A percentile compares a stretch with the other conserved stretches of the same genome.
Evolutionary conservation across 2,797 vertebrate genomes (phyloP).

Genomic region (Fundulus diaphanus): DNA sequence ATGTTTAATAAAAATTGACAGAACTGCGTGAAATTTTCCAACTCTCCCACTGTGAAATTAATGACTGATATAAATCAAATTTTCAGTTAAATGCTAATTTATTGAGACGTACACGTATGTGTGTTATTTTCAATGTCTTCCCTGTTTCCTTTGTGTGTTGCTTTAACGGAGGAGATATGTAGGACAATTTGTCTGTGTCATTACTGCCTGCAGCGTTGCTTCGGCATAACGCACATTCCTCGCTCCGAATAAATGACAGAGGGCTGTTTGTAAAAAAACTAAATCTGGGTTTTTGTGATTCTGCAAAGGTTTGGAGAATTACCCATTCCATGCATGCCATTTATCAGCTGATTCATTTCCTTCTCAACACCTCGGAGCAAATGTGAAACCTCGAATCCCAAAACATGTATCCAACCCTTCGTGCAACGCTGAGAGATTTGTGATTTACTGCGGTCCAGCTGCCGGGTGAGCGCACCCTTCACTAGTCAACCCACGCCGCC

Average conservation of each 20-base stretch:
- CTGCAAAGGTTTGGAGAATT: slow-evolving; percentile 9
- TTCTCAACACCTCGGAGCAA: slow-evolving; percentile 33
- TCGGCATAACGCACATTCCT: neutral
- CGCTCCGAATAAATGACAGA: neutral
- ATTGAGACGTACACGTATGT: neutral
- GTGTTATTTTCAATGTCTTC: neutral
- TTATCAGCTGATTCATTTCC: slow-evolving; percentile 43
- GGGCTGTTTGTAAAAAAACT: neutral
- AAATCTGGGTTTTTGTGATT: neutral
- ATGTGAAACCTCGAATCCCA: slow-evolving; percentile 30
- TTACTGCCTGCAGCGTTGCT: neutral
- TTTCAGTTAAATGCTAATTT: neutral
- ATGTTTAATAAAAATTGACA: no score
- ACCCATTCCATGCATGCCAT: slow-evolving; percentile 3
- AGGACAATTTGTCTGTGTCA: neutral
- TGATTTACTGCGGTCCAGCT: slow-evolving; percentile 61
- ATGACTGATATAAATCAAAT: neutral
- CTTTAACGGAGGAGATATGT: neutral
- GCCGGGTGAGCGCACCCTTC: slow-evolving; percentile 61
- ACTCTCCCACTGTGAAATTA: neutral
- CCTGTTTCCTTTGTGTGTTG: neutral
- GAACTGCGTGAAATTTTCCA: neutral
- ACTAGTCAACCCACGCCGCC: slow-evolving; percentile 24
- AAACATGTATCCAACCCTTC: slow-evolving; percentile 47
- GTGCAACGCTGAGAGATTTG: slow-evolving; percentile 44